Conservation (phyloP, 2,797 vertebrate species). For the Cyclopterus lumpus region DNA sequence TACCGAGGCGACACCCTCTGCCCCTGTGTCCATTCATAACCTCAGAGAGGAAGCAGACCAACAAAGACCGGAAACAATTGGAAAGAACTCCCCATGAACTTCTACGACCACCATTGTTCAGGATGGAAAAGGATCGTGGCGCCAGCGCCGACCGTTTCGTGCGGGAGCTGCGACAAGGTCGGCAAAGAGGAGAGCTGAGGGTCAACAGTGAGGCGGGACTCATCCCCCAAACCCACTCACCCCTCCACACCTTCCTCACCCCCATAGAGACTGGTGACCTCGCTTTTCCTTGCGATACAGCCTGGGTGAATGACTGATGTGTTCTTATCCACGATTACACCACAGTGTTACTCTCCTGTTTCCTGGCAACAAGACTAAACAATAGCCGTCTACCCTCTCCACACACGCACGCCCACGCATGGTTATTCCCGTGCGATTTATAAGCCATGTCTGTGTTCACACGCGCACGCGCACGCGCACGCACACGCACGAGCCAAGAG, state of each 20-base stretch:
- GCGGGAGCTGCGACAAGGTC: conserved; percentile 42
- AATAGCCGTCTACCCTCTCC: conserved; percentile 57
- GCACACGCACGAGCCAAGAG: conserved; percentile 30
- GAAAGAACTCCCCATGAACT: conserved; percentile 65
- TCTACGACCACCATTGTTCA: conserved; percentile 68
- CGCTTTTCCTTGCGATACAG: conserved; percentile 65
- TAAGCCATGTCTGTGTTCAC: conserved; percentile 33
- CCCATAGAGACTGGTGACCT: conserved; percentile 46
- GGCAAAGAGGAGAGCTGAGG: conserved; percentile 22
- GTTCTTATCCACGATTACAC: conserved; percentile 70
- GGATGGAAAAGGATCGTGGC: conserved; percentile 66
- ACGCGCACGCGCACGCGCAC: conserved; percentile 27
- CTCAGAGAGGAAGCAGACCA: conserved; percentile 63
- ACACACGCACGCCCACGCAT: conserved; percentile 29
- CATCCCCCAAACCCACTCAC: neutral
- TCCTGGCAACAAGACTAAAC: conserved; percentile 78
- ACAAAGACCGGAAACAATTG: conserved; percentile 86
- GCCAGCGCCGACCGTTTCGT: conserved; percentile 52
- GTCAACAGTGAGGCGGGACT: conserved; percentile 45
- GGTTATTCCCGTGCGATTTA: conserved; percentile 67
- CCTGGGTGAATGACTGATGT: conserved; percentile 64
- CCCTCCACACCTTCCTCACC: conserved; percentile 25
- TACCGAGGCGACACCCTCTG: conserved; percentile 15
- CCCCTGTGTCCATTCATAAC: conserved; percentile 75
- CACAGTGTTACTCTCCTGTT: conserved; percentile 69